Conservation (phyloP, 2,797 vertebrate species). For the Ataeniobius toweri region DNA sequence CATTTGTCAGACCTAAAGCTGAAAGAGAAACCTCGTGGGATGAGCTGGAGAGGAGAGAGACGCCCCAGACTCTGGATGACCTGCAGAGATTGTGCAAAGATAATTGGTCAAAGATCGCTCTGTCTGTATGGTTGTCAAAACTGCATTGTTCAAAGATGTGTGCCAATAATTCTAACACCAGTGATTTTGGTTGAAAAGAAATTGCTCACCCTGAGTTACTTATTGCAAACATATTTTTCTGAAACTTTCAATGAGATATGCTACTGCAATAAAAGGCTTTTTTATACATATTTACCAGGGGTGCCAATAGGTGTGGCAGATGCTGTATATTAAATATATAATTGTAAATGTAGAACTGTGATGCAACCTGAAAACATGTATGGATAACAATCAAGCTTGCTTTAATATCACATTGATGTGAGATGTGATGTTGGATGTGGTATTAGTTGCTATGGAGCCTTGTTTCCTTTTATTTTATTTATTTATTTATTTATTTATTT, state of each 20-base stretch:
- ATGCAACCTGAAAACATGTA: background rate
- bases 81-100: conserved; percentile 1
- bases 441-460: background rate
- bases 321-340: background rate
- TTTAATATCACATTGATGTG: background rate
- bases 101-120: background rate
- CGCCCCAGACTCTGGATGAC: background rate
- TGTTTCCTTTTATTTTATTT: background rate
- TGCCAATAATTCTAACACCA: background rate
- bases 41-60: background rate
- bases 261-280: no score
- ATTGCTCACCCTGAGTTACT: no score
- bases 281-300: background rate
- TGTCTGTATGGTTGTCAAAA: background rate
- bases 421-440: background rate
- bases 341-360: background rate
- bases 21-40: background rate
- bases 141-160: background rate
- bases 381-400: background rate
- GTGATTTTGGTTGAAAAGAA: background rate
- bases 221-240: no score
- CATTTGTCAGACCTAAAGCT: background rate
- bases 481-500: background rate
- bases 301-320: background rate
- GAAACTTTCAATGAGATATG: no score